A percentile compares a stretch with the other conserved stretches of the same genome.
phyloP scores from a whole-genome alignment of 2,888 invertebrate genomes.

The Orgyia antiqua region DNA sequence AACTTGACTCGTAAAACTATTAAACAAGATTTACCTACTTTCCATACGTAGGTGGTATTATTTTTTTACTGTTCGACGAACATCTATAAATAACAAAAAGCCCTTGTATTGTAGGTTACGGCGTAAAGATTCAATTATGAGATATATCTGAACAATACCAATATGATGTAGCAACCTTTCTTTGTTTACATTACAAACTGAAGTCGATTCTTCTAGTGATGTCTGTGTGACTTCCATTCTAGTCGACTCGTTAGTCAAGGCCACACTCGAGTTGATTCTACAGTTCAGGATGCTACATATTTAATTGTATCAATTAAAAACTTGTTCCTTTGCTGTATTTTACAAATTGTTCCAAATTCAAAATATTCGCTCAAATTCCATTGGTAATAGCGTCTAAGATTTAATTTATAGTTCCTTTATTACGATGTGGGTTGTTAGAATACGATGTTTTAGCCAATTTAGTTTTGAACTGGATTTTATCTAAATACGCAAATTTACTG shows the following conservation, averaged over 20 bases:
- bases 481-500: too few relatives aligned
- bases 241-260: constrained; percentile 29
- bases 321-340: constrained; percentile 10
- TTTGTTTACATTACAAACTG: constrained; percentile 56
- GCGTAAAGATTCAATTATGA: constrained; percentile 64
- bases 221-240: constrained; percentile 39
- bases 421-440: not conserved
- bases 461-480: not conserved
- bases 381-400: constrained; percentile 6
- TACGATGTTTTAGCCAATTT: not conserved
- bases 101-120: constrained; percentile 44
- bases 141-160: constrained; percentile 65
- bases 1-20: constrained; percentile 24
- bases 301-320: constrained; percentile 13
- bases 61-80: constrained; percentile 16
- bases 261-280: constrained; percentile 19
- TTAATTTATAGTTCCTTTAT: constrained; percentile 8
- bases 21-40: constrained; percentile 30
- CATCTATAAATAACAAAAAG: constrained; percentile 28
- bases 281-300: constrained; percentile 9
- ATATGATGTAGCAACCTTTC: constrained; percentile 53
- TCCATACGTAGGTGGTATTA: constrained; percentile 24
- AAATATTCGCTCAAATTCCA: constrained; percentile 6
- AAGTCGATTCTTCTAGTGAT: constrained; percentile 41
- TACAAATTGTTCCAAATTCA: constrained; percentile 5